Percentiles rank a stretch among this genome's conserved stretches.
phyloP scores from a whole-genome alignment of 1,140 invertebrate genomes.

The Phymorhynchus buccinoides region DNA sequence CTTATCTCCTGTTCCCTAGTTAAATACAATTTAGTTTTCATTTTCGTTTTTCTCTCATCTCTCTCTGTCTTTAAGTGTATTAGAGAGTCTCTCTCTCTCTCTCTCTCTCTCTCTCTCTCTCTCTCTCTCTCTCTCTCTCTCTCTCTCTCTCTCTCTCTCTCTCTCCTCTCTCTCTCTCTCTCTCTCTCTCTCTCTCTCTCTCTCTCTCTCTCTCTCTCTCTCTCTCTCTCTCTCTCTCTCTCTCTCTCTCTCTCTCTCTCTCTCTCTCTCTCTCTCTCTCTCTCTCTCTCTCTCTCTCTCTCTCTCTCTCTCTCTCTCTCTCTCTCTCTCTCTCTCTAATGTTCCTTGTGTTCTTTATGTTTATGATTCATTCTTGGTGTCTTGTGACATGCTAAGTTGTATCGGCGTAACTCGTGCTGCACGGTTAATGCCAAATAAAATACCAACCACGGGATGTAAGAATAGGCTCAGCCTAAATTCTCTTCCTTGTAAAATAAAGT shows the following conservation, averaged over 20 bases:
- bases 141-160: too few species aligned
- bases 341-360: background rate
- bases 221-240: background rate
- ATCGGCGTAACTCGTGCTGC: background rate
- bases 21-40: too few species aligned
- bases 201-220: background rate
- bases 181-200: background rate
- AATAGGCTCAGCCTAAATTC: too few species aligned
- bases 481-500: too few species aligned
- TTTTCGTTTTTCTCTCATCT: too few species aligned
- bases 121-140: too few species aligned
- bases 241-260: constrained; percentile 4
- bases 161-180: background rate
- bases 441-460: too few species aligned
- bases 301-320: too few species aligned
- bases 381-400: background rate
- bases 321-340: background rate
- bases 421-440: background rate
- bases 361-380: background rate
- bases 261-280: background rate
- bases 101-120: too few species aligned
- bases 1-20: background rate
- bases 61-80: too few species aligned
- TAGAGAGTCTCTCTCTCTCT: too few species aligned
- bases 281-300: too few species aligned